These are phyloP conservation scores for Epinephelus awoara DNA, from an alignment of 2,797 vertebrate species.

Conservation along the genomic window DNA sequence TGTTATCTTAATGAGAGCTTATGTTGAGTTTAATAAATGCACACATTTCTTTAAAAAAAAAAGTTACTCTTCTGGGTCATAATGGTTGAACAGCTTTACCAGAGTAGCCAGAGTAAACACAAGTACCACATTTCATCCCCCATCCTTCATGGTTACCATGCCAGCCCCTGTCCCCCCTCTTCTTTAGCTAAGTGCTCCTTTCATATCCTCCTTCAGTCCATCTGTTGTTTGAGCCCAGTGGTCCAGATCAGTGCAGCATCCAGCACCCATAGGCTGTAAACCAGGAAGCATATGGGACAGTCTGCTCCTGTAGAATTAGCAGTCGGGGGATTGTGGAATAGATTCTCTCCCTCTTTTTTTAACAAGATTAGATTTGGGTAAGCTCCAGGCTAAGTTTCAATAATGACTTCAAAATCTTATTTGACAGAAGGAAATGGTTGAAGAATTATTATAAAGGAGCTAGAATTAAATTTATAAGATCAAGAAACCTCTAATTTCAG, in stretches of 20 bases:
- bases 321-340: slow-evolving; percentile 15
- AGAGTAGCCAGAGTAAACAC: slow-evolving; percentile 23
- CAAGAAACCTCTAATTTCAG: slow-evolving; percentile 21
- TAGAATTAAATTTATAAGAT: not conserved
- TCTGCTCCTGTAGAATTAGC: slow-evolving; percentile 46
- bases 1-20: not conserved
- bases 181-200: slow-evolving; percentile 56
- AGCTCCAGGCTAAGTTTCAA: slow-evolving; percentile 38
- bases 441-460: slow-evolving; percentile 7
- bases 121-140: slow-evolving; percentile 37
- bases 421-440: not conserved
- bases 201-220: slow-evolving; percentile 51
- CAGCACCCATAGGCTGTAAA: slow-evolving; percentile 25
- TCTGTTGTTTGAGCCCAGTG: slow-evolving; percentile 59
- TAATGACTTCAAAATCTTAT: slow-evolving; percentile 22
- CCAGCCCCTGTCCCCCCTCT: slow-evolving; percentile 35
- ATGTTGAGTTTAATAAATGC: not conserved
- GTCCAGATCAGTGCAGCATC: slow-evolving; percentile 40
- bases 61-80: not conserved
- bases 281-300: slow-evolving; percentile 47
- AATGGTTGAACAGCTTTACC: slow-evolving; percentile 1
- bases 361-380: slow-evolving; percentile 29
- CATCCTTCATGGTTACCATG: slow-evolving; percentile 42
- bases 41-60: not conserved
- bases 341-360: slow-evolving; percentile 9